phyloP scores from a whole-genome alignment of 2,797 vertebrate species.

The Parambassis ranga region DNA sequence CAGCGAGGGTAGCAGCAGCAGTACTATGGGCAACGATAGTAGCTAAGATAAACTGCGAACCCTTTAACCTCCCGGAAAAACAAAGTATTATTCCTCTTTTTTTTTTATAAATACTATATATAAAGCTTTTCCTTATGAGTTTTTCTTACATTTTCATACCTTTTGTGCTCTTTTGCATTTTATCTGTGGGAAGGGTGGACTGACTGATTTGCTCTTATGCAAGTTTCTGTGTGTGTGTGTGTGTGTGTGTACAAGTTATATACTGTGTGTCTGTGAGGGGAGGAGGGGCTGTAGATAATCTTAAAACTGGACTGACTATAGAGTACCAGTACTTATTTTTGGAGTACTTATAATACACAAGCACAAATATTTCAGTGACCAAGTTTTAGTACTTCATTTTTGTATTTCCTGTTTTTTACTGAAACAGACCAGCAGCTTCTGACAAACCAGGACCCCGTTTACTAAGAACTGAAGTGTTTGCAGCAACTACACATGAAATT shows the following conservation, averaged over 20 bases:
- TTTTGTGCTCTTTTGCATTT: constrained; percentile 70
- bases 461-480: background rate
- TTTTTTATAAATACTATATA: constrained; percentile 73
- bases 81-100: constrained; percentile 78
- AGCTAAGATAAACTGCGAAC: constrained; percentile 58
- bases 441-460: background rate
- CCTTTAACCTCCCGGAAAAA: constrained; percentile 68
- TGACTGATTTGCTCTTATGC: constrained; percentile 75
- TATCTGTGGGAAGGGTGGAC: constrained; percentile 53
- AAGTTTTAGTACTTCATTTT: constrained; percentile 18
- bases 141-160: constrained; percentile 77
- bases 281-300: constrained; percentile 54
- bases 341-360: constrained; percentile 40
- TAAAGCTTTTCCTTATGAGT: constrained; percentile 57
- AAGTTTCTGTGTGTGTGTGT: constrained; percentile 66
- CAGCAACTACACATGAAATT: too few relatives aligned
- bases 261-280: constrained; percentile 38
- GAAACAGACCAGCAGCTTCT: constrained; percentile 32
- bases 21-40: constrained; percentile 63
- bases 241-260: constrained; percentile 34
- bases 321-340: constrained; percentile 19
- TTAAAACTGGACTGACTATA: constrained; percentile 54
- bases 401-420: constrained; percentile 23
- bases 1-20: constrained; percentile 58
- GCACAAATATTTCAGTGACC: constrained; percentile 51